Percentiles rank a stretch among this genome's conserved stretches.
Evolutionary conservation across 2,113 vertebrate species (phyloP).

Genomic region (Motacilla alba): DNA sequence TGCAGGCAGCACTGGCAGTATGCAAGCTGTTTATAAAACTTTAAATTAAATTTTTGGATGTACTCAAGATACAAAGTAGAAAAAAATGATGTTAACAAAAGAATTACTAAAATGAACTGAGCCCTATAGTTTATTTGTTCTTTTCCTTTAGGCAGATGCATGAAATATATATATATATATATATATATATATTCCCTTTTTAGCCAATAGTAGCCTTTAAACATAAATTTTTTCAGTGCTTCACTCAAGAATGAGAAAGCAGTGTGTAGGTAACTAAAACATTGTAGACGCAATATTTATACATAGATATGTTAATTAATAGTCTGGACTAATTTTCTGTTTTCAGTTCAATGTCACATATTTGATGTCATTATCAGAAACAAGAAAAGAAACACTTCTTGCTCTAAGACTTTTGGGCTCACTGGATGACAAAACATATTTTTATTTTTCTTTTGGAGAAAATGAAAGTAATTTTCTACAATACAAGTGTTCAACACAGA

Average conservation of each 20-base stretch:
- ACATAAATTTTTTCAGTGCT: not conserved
- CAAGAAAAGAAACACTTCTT: not conserved
- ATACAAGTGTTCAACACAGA: not conserved
- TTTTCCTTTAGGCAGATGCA: not conserved
- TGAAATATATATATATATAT: not conserved
- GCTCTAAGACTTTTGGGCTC: not conserved
- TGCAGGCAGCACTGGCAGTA: not conserved
- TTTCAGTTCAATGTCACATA: not conserved
- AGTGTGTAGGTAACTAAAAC: not conserved
- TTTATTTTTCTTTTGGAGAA: not conserved
- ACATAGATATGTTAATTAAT: not conserved
- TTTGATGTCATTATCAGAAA: not conserved
- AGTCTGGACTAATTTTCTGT: not conserved
- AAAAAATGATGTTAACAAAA: not conserved
- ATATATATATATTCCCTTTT: not conserved
- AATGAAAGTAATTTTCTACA: not conserved
- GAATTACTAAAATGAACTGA: not conserved
- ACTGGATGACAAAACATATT: not conserved
- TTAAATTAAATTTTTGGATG: not conserved
- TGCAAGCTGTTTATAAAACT: conserved; percentile 11
- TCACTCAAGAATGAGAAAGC: not conserved
- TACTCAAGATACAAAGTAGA: not conserved
- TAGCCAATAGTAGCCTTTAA: not conserved
- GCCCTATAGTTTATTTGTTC: not conserved
- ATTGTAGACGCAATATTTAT: not conserved